These are phyloP conservation scores for Baronia brevicornis DNA, from an alignment of 2,888 invertebrate species.

Conservation along the genomic window DNA sequence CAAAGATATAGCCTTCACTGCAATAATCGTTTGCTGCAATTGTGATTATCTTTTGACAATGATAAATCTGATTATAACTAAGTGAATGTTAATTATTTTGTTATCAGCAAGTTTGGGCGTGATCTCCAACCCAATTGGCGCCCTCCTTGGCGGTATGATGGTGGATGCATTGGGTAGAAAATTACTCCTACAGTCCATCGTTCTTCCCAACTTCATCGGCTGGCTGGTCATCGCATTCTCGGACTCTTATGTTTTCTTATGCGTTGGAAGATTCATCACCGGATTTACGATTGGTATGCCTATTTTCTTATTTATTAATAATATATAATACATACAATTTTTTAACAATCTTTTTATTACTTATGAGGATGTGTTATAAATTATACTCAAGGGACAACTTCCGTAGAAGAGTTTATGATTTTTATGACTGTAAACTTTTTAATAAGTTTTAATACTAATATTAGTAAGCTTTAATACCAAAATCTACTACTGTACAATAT, in stretches of 20 bases:
- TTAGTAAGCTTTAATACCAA: no score
- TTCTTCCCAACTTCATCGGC: constrained; percentile 80
- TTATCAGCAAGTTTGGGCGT: constrained; percentile 81
- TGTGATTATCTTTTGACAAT: no score
- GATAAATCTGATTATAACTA: no score
- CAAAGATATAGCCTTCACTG: no score
- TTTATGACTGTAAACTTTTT: no score
- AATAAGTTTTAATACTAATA: no score
- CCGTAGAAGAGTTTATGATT: no score
- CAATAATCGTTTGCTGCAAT: no score
- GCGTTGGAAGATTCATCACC: constrained; percentile 80
- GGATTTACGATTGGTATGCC: constrained; percentile 80
- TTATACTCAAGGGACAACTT: no score
- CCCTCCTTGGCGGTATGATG: constrained; percentile 79
- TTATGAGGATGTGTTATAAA: constrained; percentile 10
- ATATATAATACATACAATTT: constrained; percentile 1
- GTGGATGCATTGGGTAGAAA: constrained; percentile 80
- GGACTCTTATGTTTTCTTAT: constrained; percentile 76
- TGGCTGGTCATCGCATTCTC: constrained; percentile 82
- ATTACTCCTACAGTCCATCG: constrained; percentile 79
- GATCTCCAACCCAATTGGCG: constrained; percentile 82
- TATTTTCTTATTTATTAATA: not conserved
- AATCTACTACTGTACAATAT: constrained; percentile 13
- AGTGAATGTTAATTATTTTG: constrained; percentile 1
- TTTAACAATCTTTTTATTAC: not conserved